Conservation (phyloP, 1,140 invertebrate genomes). For the Brachionus plicatilis region DNA sequence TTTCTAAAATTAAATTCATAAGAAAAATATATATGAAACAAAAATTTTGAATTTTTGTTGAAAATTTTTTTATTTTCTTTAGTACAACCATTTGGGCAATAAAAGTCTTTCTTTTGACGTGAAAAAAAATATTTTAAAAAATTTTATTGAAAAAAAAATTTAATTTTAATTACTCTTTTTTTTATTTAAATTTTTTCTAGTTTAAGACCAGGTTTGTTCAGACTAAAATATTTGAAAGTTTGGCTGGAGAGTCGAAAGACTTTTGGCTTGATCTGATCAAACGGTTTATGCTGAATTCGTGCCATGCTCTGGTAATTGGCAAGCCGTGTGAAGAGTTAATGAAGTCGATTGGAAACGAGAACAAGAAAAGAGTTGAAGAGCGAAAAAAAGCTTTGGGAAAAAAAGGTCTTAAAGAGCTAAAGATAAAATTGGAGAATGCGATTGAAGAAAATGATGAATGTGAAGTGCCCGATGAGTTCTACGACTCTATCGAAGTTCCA, state of each 20-base stretch:
- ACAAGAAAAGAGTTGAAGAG: conserved; percentile 63
- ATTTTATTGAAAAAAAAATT: neutral
- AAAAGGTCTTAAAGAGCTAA: conserved; percentile 65
- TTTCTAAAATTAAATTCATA: too few relatives aligned
- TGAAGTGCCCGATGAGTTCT: neutral
- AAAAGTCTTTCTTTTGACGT: neutral
- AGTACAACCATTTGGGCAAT: neutral
- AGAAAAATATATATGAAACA: too few relatives aligned
- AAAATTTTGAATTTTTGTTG: neutral
- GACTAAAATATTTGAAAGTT: conserved; percentile 62
- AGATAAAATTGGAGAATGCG: conserved; percentile 63
- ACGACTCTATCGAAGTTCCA: neutral
- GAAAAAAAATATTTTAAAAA: conserved; percentile 62
- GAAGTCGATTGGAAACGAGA: conserved; percentile 62
- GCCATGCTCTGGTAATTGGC: conserved; percentile 52
- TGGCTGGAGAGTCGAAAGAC: conserved; percentile 62
- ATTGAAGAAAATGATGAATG: conserved; percentile 70
- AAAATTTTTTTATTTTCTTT: neutral
- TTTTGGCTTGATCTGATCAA: conserved; percentile 71
- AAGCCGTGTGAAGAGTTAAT: conserved; percentile 56
- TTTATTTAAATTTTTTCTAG: conserved; percentile 56
- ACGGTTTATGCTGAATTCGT: conserved; percentile 63
- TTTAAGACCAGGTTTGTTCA: conserved; percentile 68
- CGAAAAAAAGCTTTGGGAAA: conserved; percentile 64
- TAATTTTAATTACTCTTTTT: neutral